Conservation (phyloP, 2,888 invertebrate genomes). For the Spatulosminthurus flaviceps region DNA sequence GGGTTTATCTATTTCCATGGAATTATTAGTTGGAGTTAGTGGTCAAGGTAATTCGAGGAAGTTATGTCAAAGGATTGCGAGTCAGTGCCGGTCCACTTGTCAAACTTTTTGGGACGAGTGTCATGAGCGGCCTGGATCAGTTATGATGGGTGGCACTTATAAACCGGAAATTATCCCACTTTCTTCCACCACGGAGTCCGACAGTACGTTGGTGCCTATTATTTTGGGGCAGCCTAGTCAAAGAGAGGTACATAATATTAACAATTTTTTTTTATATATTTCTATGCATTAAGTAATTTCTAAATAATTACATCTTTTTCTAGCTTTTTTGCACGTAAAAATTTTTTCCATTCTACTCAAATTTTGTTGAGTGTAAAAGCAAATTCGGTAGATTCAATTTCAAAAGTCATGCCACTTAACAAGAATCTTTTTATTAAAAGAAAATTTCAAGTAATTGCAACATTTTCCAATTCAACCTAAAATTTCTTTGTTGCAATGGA, state of each 20-base stretch:
- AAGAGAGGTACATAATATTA: background rate
- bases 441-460: too few relatives aligned
- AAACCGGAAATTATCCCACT: background rate
- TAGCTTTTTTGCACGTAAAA: too few relatives aligned
- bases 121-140: background rate
- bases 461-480: too few relatives aligned
- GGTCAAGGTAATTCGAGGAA: background rate
- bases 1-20: too few relatives aligned
- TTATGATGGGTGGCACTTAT: background rate
- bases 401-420: too few relatives aligned
- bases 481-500: too few relatives aligned
- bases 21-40: too few relatives aligned
- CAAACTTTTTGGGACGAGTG: slow-evolving; percentile 35
- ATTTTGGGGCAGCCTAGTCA: background rate
- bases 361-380: too few relatives aligned
- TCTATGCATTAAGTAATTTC: background rate
- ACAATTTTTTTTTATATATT: background rate
- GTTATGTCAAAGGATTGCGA: slow-evolving; percentile 32
- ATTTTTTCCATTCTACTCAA: too few relatives aligned
- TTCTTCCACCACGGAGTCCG: background rate
- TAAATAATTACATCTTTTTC: background rate
- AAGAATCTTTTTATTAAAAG: too few relatives aligned
- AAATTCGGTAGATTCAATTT: too few relatives aligned
- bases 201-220: background rate
- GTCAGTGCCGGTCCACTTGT: slow-evolving; percentile 33